Base-by-base conservation (phyloP, 1,140 invertebrate genomes). In the Drosophila bocki region DNA sequence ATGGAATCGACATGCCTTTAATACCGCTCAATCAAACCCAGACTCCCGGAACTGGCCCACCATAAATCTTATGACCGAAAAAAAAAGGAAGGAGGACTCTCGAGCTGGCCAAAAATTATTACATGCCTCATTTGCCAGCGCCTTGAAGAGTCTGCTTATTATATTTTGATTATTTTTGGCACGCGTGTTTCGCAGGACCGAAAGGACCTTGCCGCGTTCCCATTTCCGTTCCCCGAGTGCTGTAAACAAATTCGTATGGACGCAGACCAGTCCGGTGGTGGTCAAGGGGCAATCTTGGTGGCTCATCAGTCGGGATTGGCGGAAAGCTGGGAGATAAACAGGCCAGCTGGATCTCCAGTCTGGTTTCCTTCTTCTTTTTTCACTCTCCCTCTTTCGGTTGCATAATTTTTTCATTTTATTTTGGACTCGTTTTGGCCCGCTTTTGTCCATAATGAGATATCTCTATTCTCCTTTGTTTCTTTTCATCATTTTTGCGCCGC, bases 401-500 rank as follows among this genome's bases (percentile, higher is more conserved):
- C 84, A 87, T 90, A 88, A 88, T 90, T 90, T 88, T 90, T 88
- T 88, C 85, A 84, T 87, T 84, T 87, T 78, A 78, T 87, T 88
- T 72, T 58, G 58, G 54, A 33, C 68, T 75, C 57, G 69, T 80
- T 83, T 80, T 78, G 80, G 70, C 74, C 80, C 74, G 77, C 84
- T 88, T 78, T 88, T 88, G 84, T 84, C 78, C 84, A 88, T 88
- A 88, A 88, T 88, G 84, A 90, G 84, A 90, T 88, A 88, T 88
- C 81, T 88, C 85, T 90, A 87, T 87, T 84, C 77, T 78, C 80
- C 82, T 87, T 87, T 87, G 84, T 87, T 87, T 87, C 84, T 84
- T 87, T 87, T 78, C 77, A 88, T 83, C 81, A 83, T 75, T 80
- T 56, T 83, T 75, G 12, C 71, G 42, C 51, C 64, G 44, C 57